Evolutionary conservation across 2,888 invertebrate species (phyloP).

Genomic region (Ennomos fuscantarius): DNA sequence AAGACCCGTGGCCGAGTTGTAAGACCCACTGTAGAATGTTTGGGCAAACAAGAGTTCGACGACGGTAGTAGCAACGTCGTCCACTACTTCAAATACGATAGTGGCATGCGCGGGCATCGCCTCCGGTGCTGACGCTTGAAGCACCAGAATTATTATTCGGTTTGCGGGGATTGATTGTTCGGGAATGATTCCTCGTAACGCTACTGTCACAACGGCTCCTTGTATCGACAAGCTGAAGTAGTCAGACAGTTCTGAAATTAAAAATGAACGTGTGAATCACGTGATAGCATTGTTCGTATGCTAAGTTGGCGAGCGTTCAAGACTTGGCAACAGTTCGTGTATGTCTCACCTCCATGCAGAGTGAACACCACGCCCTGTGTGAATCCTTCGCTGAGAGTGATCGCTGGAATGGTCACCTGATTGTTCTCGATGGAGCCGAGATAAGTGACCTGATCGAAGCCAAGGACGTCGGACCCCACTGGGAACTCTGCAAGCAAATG

Average conservation of each 20-base stretch:
- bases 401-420: constrained; percentile 32
- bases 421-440: constrained; percentile 40
- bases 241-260: constrained; percentile 19
- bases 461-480: constrained; percentile 26
- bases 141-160: constrained; percentile 28
- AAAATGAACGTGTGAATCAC: background rate
- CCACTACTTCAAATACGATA: constrained; percentile 21
- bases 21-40: constrained; percentile 46
- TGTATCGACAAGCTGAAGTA: constrained; percentile 17
- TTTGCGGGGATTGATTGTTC: constrained; percentile 39
- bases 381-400: constrained; percentile 46
- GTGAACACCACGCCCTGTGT: constrained; percentile 39
- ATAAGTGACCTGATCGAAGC: constrained; percentile 42
- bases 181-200: constrained; percentile 39
- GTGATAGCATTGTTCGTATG: too few species aligned
- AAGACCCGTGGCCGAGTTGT: constrained; percentile 34
- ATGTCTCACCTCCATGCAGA: constrained; percentile 45
- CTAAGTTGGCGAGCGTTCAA: too few species aligned
- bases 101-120: constrained; percentile 26
- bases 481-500: constrained; percentile 8
- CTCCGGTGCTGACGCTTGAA: constrained; percentile 21
- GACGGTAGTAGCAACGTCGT: constrained; percentile 12
- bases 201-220: constrained; percentile 21
- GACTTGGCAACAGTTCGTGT: too few species aligned
- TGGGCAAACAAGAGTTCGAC: constrained; percentile 43